phyloP scores from a whole-genome alignment of 2,888 invertebrate genomes.

The Acanthosepion pharaonis region DNA sequence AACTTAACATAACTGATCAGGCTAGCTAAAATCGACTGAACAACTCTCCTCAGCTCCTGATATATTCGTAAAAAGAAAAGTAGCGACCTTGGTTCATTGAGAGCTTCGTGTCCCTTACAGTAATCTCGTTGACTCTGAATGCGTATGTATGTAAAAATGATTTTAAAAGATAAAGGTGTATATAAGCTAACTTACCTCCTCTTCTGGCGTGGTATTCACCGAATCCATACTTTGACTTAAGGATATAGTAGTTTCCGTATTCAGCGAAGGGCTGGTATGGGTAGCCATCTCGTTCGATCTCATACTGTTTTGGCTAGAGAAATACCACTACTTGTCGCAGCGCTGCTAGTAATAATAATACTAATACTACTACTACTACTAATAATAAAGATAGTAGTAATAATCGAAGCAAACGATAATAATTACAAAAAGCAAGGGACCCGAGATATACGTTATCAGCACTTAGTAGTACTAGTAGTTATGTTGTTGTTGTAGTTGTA shows the following conservation, averaged over 20 bases:
- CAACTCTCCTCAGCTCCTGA: neutral
- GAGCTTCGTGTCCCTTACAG: neutral
- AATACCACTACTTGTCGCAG: constrained; percentile 40
- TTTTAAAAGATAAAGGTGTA: neutral
- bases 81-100: constrained; percentile 2
- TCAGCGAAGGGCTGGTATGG: constrained; percentile 55
- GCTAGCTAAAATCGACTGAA: neutral
- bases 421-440: constrained; percentile 23
- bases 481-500: constrained; percentile 35
- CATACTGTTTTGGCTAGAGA: constrained; percentile 48
- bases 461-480: constrained; percentile 40
- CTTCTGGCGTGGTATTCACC: constrained; percentile 96
- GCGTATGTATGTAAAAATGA: neutral
- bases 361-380: neutral
- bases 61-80: constrained; percentile 2
- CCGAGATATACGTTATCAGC: constrained; percentile 8
- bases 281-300: constrained; percentile 58
- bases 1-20: neutral
- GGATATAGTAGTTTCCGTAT: constrained; percentile 83
- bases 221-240: constrained; percentile 97
- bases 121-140: neutral
- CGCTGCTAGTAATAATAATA: constrained; percentile 37
- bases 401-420: constrained; percentile 34
- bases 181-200: constrained; percentile 86
- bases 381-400: neutral